Base-by-base conservation (phyloP, 2,797 vertebrate genomes). In the Cirrhinus mrigala region DNA sequence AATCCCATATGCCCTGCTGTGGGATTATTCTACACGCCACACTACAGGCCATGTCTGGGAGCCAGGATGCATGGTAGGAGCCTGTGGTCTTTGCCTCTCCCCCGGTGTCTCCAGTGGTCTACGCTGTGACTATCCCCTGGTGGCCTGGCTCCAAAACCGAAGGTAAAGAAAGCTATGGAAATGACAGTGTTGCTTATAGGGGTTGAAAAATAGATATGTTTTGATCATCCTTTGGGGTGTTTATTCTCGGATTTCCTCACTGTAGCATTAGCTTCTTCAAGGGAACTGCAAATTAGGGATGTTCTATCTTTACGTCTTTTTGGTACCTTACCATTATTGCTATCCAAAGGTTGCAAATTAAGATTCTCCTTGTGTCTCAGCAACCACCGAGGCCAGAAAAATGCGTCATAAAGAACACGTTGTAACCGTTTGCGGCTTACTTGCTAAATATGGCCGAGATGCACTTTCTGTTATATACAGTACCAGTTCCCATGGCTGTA, bases 261-360 rank as follows among this genome's bases (percentile, higher is more conserved):
- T 94, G 92, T 94, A 94, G 93, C 93, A 94, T 95, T 94, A 94
- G 93, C 89, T 89, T 89, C 88, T 91, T 89, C 58, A 82, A 81
- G 91, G 88, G 92, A 93, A 92, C 92, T 91, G 91, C 91, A 88
- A 94, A 94, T 94, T 94, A 94, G 89, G 48, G 89, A 87, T 94
- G 91, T 93, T 94, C 90, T 93, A 91, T 93, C 92, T 87, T 76
- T 92, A 92, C 91, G 92, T 93, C 92, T 95, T 54, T 95, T 92
- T 88, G 82, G 90, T 94, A 95, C 93, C 93, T 94, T 93, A 94
- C 93, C 86, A 96, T 96, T 95, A 96, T 95, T 95, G 89, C 90
- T 92, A 86, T 92, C 93, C 91, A 90, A 91, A 74, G 91, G 91
- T 82, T 90, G 88, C 94, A 94, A 94, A 94, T 94, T 95, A 90